Conservation (phyloP, 2,113 vertebrate species). For the Daubentonia madagascariensis region DNA sequence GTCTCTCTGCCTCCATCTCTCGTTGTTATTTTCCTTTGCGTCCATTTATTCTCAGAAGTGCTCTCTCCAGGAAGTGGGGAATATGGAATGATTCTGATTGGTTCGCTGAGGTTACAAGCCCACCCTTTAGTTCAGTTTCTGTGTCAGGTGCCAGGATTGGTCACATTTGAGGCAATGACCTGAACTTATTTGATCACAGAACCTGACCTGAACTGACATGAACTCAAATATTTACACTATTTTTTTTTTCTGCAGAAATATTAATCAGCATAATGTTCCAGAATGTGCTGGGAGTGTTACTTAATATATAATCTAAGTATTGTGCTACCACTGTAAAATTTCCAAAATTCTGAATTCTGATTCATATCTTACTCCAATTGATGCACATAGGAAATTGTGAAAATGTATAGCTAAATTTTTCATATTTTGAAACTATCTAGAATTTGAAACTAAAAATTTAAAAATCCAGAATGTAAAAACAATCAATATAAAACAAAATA, state of each 20-base stretch:
- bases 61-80: not conserved
- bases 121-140: not conserved
- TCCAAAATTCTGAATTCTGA: not conserved
- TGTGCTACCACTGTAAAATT: not conserved
- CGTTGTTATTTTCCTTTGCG: not conserved
- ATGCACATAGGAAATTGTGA: not conserved
- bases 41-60: not conserved
- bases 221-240: not conserved
- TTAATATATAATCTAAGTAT: not conserved
- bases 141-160: not conserved
- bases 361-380: not conserved
- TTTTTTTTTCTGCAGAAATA: not conserved
- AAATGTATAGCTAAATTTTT: not conserved
- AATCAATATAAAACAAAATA: not conserved
- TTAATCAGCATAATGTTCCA: not conserved
- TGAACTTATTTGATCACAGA: not conserved
- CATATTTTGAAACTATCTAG: not conserved
- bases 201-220: not conserved
- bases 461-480: not conserved
- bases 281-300: not conserved
- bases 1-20: not conserved
- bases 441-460: constrained; percentile 14
- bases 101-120: not conserved
- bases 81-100: not conserved
- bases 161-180: not conserved